These are phyloP conservation scores for Caenorhabditis becei DNA, from an alignment of 2,888 invertebrate species.

Conservation along the genomic window DNA sequence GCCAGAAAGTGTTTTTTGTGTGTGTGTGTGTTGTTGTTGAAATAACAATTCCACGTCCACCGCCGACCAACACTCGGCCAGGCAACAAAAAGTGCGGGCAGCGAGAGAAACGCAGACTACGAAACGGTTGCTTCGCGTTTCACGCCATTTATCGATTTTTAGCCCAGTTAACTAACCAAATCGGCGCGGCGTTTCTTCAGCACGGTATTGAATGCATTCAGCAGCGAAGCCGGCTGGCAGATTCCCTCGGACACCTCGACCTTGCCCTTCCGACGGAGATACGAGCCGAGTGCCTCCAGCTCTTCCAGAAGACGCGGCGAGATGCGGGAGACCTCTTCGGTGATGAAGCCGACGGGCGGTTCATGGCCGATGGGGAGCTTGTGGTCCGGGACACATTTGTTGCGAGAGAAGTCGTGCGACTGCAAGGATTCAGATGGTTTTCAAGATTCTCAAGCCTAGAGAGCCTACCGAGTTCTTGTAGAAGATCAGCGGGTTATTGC, in stretches of 20 bases:
- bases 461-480: constrained; percentile 49
- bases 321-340: constrained; percentile 55
- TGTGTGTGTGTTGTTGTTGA: not conserved
- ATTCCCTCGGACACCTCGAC: constrained; percentile 70
- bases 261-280: constrained; percentile 47
- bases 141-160: not conserved
- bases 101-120: constrained; percentile 13
- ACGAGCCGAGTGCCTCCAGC: constrained; percentile 60
- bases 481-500: constrained; percentile 51
- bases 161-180: constrained; percentile 36
- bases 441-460: not conserved
- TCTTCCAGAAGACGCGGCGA: constrained; percentile 48
- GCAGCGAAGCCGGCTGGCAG: constrained; percentile 67
- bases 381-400: constrained; percentile 60
- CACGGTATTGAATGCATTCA: constrained; percentile 57
- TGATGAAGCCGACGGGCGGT: constrained; percentile 42
- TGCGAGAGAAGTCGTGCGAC: constrained; percentile 56
- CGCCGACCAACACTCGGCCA: not conserved
- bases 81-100: constrained; percentile 3
- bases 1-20: not conserved
- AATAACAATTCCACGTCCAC: not conserved
- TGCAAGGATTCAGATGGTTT: constrained; percentile 18
- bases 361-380: constrained; percentile 56
- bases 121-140: not conserved
- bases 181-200: constrained; percentile 51